Evolutionary conservation across 2,888 invertebrate species (phyloP), one percentile per base, ranked within the genome.

Genomic region (Agrotis puta): DNA sequence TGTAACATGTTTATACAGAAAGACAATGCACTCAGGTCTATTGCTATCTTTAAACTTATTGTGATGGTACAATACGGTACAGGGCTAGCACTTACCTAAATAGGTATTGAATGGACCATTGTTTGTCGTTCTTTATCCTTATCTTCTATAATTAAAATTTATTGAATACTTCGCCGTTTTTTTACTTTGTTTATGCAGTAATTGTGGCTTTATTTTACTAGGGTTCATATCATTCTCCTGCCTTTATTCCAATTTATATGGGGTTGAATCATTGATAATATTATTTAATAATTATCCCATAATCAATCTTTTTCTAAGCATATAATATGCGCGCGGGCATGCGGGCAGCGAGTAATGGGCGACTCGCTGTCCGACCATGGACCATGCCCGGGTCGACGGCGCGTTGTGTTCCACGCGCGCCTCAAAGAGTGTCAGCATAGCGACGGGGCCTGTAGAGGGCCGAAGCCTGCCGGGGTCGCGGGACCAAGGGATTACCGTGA

Each of bases 31-130:
- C 78, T 79, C 68, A 65, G 24, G 24, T 14, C 27, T 61, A 82
- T 77, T 73, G 67, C 78, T 82, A 68, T 73, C 67, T 63, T 77
- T 27, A 56, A 62, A 57, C 14, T 51, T 67, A 78, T 73, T 68
- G 51, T 59, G 27, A 65, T 68, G 39, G n/a, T 45, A 61, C 63
- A 58, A 62, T 62, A 20, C 48, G 18, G 39, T 62, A 39, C 53
- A 64, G 54, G 43, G 54, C 57, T 50, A 54, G 48, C 77, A 63
- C 67, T 78, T 51, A 48, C 79, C 79, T 73, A 39, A 79, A 73
- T 43, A 50, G 54, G 48, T 59, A 82, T 68, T 48, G 64, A 68
- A 82, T 79, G 45, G 58, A 51, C 54, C 73, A 73, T 78, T 79
- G 82, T 77, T 48, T 65, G 22, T 47, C 1, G 2, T 65, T 53